A percentile compares a stretch with the other conserved stretches of the same genome.
phyloP scores from a whole-genome alignment of 2,797 vertebrate species.

The Paguma larvata region DNA sequence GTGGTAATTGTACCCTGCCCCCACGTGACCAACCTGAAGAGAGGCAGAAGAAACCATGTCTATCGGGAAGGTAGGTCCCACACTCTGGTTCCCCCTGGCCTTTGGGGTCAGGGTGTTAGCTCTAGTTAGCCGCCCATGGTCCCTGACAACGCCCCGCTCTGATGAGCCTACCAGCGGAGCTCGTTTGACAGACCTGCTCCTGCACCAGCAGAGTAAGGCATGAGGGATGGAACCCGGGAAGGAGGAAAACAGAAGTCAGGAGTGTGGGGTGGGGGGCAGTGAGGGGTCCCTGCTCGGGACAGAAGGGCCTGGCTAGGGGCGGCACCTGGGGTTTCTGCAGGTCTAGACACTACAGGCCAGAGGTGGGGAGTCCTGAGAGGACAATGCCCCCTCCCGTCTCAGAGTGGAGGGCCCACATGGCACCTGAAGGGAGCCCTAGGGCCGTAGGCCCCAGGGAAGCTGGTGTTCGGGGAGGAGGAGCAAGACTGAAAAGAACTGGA shows the following conservation, averaged over 20 bases:
- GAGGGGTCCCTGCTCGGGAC: not conserved
- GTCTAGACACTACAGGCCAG: not conserved
- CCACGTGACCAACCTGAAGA: not conserved
- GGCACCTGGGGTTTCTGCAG: not conserved
- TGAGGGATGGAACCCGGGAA: not conserved
- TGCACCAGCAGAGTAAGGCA: not conserved
- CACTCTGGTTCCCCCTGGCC: not conserved
- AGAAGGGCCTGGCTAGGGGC: not conserved
- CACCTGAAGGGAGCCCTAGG: not conserved
- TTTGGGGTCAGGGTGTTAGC: not conserved
- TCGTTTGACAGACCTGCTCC: not conserved
- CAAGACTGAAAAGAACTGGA: not conserved
- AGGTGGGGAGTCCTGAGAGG: not conserved
- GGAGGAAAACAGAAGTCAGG: not conserved
- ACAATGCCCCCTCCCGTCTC: not conserved
- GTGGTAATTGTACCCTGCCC: not conserved
- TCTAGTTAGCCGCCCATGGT: not conserved
- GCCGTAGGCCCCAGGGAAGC: not conserved
- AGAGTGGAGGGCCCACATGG: not conserved
- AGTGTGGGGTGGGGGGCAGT: too few species aligned
- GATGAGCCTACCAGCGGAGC: not conserved
- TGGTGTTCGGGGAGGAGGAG: not conserved
- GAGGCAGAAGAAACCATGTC: not conserved
- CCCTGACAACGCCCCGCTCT: not conserved
- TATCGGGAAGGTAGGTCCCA: not conserved